Evolutionary conservation across 2,888 invertebrate species (phyloP).

Genomic region (Nymphalis c-album): DNA sequence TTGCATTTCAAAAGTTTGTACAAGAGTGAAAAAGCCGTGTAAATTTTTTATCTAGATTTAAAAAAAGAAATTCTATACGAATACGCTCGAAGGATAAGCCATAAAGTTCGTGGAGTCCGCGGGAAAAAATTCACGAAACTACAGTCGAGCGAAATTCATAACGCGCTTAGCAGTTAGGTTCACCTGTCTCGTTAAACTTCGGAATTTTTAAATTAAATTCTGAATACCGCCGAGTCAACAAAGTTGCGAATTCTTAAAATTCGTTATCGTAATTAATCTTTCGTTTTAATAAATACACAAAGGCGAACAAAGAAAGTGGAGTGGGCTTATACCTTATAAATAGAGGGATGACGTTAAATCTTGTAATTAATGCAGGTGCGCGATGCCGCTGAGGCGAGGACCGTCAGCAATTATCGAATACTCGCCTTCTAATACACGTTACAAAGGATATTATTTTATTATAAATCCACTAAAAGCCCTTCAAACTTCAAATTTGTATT

Average conservation of each 20-base stretch:
- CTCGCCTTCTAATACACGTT: slow-evolving; percentile 64
- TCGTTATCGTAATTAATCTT: slow-evolving; percentile 75
- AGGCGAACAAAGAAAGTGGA: slow-evolving; percentile 56
- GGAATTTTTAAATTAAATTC: slow-evolving; percentile 82
- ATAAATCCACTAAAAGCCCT: slow-evolving; percentile 53
- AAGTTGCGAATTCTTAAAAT: slow-evolving; percentile 78
- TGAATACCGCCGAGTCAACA: slow-evolving; percentile 69
- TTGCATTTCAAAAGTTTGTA: slow-evolving; percentile 40
- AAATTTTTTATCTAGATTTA: slow-evolving; percentile 44
- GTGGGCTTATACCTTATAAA: slow-evolving; percentile 71
- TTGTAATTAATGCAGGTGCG: slow-evolving; percentile 77
- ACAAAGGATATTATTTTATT: slow-evolving; percentile 54
- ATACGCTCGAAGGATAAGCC: slow-evolving; percentile 66
- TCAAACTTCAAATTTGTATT: slow-evolving; percentile 11
- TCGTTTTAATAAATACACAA: slow-evolving; percentile 70
- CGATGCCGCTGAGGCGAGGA: slow-evolving; percentile 53
- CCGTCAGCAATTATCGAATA: slow-evolving; percentile 69
- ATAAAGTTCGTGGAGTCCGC: slow-evolving; percentile 66
- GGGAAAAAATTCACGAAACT: slow-evolving; percentile 75
- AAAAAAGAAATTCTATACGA: slow-evolving; percentile 51
- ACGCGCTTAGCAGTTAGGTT: slow-evolving; percentile 77
- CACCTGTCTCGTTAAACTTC: slow-evolving; percentile 80
- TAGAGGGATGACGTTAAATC: slow-evolving; percentile 74
- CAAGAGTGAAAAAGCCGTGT: slow-evolving; percentile 47
- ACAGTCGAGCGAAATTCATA: slow-evolving; percentile 75